Evolutionary conservation across 2,888 invertebrate genomes (phyloP).

Genomic region (Bugula neritina): DNA sequence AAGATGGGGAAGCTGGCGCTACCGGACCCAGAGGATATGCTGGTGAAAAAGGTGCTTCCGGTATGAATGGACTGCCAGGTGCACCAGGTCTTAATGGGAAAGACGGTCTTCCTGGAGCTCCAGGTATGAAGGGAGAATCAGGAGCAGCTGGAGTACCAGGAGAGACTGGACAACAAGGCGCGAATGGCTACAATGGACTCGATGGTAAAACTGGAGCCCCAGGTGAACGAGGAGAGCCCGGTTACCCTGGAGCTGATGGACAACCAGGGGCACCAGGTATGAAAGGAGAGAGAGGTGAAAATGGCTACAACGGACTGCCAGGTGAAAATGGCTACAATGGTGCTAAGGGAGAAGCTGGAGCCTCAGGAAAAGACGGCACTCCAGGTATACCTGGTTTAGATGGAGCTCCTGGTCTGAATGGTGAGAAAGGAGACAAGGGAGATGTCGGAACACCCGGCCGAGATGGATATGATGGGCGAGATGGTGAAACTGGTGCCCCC

Average conservation of each 20-base stretch:
- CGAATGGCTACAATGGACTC: not conserved
- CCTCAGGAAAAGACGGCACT: constrained; percentile 10
- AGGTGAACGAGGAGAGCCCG: not conserved
- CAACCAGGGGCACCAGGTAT: not conserved
- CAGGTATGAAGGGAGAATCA: not conserved
- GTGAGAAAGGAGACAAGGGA: constrained; percentile 5
- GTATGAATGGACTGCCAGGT: not conserved
- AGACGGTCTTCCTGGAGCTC: not conserved
- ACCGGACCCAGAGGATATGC: not conserved
- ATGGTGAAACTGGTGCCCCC: not conserved
- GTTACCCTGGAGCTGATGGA: not conserved
- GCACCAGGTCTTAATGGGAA: not conserved
- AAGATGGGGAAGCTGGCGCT: not conserved
- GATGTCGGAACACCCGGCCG: not conserved
- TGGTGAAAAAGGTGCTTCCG: not conserved
- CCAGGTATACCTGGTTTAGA: constrained; percentile 1
- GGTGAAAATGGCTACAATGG: not conserved
- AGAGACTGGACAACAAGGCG: not conserved
- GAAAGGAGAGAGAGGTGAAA: not conserved
- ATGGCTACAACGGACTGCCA: not conserved
- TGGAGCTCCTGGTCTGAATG: constrained; percentile 1
- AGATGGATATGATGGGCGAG: constrained; percentile 2
- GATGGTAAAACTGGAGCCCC: not conserved
- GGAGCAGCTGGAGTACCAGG: not conserved
- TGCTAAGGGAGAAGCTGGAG: constrained; percentile 14